Conservation (phyloP, 2,113 vertebrate species). For the Dicrurus megarhynchus region DNA sequence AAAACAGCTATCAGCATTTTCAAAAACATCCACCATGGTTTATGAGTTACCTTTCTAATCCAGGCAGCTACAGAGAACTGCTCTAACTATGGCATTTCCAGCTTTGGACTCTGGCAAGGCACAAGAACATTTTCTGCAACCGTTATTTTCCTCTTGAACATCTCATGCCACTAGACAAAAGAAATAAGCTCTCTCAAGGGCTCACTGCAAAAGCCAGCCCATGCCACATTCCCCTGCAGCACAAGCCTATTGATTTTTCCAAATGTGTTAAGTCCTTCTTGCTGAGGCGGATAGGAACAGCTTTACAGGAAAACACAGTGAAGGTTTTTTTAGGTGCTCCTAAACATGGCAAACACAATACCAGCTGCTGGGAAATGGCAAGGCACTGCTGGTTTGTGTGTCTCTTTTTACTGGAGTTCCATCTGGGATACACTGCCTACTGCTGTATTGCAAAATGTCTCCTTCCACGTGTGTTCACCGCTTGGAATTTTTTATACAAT, state of each 20-base stretch:
- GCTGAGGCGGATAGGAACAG: not conserved
- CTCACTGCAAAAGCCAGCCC: not conserved
- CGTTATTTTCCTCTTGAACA: not conserved
- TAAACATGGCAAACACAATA: not conserved
- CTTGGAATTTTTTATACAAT: not conserved
- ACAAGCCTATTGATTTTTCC: not conserved
- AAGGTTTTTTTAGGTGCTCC: not conserved
- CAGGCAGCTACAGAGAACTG: not conserved
- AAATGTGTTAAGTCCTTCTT: not conserved
- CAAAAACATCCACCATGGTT: not conserved
- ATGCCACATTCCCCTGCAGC: not conserved
- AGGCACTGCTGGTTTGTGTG: not conserved
- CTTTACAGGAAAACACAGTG: not conserved
- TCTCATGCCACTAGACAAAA: not conserved
- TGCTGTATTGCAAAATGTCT: not conserved
- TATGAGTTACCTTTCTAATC: not conserved
- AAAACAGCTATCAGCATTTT: not conserved
- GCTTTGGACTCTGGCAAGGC: not conserved
- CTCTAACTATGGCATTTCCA: not conserved
- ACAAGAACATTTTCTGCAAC: not conserved
- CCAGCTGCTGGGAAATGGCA: not conserved
- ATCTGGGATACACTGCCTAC: not conserved
- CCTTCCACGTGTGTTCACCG: fast-evolving
- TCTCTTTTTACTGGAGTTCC: not conserved
- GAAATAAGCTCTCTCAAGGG: not conserved